Percentiles rank a stretch among this genome's conserved stretches.
Conservation (phyloP, 2,113 vertebrate species). For the Opisthocomus hoazin region DNA sequence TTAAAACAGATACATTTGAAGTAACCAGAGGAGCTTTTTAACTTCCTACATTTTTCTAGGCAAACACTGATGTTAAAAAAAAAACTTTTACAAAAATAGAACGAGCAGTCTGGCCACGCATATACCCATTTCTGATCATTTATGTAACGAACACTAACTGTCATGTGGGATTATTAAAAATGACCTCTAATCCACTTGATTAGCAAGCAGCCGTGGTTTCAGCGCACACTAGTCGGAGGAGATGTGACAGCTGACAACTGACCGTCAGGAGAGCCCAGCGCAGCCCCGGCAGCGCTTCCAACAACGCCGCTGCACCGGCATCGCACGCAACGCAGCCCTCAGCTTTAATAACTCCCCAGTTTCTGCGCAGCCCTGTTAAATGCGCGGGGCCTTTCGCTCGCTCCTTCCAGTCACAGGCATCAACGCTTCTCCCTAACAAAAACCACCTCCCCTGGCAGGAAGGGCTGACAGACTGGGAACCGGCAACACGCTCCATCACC, state of each 20-base stretch:
- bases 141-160: neutral
- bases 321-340: neutral
- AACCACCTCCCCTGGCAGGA: neutral
- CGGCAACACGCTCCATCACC: neutral
- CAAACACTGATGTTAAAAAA: neutral
- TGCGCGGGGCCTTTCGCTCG: neutral
- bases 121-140: neutral
- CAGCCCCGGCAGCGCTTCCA: neutral
- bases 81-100: neutral
- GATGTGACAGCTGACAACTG: neutral
- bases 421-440: neutral
- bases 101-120: neutral
- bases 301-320: neutral
- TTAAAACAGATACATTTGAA: neutral
- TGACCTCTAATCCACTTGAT: neutral
- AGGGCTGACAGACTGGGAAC: neutral
- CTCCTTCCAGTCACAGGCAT: neutral
- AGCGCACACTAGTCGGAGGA: neutral
- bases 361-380: neutral
- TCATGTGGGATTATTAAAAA: neutral
- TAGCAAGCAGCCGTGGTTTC: neutral
- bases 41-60: neutral
- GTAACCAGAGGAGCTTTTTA: neutral
- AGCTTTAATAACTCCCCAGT: neutral
- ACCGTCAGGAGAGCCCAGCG: accelerated